Evolutionary conservation across 2,888 invertebrate genomes (phyloP).

Genomic region (Orchestes rusci): DNA sequence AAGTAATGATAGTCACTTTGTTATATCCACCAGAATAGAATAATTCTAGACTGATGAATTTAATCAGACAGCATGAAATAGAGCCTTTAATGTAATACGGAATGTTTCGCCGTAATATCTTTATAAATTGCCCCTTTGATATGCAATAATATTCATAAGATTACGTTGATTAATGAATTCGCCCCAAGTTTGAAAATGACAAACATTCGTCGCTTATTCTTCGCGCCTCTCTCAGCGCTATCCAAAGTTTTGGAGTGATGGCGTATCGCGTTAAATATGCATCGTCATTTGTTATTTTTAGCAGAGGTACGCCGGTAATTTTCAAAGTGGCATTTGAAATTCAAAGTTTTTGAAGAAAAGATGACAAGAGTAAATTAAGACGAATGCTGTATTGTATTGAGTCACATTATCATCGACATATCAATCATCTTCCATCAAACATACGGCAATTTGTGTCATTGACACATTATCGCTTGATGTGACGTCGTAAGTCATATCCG

Average conservation of each 20-base stretch:
- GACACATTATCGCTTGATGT: too few relatives aligned
- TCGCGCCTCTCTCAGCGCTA: constrained; percentile 15
- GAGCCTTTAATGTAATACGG: too few relatives aligned
- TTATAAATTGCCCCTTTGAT: constrained; percentile 33
- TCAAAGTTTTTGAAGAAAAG: constrained; percentile 8
- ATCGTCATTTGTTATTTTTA: constrained; percentile 23
- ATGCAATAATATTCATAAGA: constrained; percentile 34
- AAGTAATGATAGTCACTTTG: too few relatives aligned
- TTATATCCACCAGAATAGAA: too few relatives aligned
- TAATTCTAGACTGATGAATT: too few relatives aligned
- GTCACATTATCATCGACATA: too few relatives aligned
- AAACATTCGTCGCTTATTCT: constrained; percentile 29
- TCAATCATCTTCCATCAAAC: too few relatives aligned
- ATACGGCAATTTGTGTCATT: too few relatives aligned
- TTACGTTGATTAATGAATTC: constrained; percentile 31
- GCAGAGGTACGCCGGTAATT: constrained; percentile 15
- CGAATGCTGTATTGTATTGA: too few relatives aligned
- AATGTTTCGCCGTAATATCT: constrained; percentile 21
- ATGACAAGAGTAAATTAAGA: too few relatives aligned
- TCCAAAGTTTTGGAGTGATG: constrained; percentile 19
- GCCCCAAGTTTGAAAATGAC: constrained; percentile 29
- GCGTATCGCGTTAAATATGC: constrained; percentile 20
- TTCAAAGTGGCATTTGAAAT: constrained; percentile 15
- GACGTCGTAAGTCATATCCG: too few relatives aligned
- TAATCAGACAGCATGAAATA: too few relatives aligned